Conservation (phyloP, 2,797 vertebrate genomes). For the Channa striata region DNA sequence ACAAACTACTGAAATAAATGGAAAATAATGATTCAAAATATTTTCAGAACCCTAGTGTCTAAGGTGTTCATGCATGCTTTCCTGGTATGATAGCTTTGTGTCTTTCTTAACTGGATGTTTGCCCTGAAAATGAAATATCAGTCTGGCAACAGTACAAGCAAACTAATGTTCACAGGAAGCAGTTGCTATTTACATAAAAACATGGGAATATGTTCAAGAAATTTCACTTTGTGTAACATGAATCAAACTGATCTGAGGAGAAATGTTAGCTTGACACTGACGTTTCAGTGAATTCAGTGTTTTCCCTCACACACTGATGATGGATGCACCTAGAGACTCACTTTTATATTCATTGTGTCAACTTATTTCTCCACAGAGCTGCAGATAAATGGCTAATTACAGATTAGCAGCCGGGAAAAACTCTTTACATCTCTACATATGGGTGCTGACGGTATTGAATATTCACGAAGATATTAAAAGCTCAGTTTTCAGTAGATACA, state of each 20-base stretch:
- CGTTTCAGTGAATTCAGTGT: constrained; percentile 10
- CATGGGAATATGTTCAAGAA: not conserved
- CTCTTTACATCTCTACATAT: constrained; percentile 25
- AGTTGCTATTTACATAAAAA: not conserved
- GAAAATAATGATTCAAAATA: no score
- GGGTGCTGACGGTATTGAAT: constrained; percentile 26
- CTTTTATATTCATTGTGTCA: constrained; percentile 11
- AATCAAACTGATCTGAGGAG: constrained; percentile 3
- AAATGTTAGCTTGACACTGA: not conserved
- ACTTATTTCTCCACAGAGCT: constrained; percentile 46
- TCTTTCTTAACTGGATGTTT: no score
- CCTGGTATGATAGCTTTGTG: no score
- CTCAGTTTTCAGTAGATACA: not conserved
- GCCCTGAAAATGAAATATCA: not conserved
- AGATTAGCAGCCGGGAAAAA: constrained; percentile 54
- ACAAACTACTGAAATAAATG: no score
- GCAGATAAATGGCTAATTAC: constrained; percentile 55
- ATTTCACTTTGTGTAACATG: constrained; percentile 6
- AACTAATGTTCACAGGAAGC: not conserved
- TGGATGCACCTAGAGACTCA: constrained; percentile 21
- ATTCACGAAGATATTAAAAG: constrained; percentile 2
- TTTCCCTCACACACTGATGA: constrained; percentile 3
- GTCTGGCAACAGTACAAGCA: not conserved
- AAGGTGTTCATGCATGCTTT: no score
- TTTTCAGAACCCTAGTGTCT: no score